Percentiles rank a stretch among this genome's conserved stretches.
phyloP scores from a whole-genome alignment of 37 sponge, comb jelly and placozoan species.

The Halichondria panicea region DNA sequence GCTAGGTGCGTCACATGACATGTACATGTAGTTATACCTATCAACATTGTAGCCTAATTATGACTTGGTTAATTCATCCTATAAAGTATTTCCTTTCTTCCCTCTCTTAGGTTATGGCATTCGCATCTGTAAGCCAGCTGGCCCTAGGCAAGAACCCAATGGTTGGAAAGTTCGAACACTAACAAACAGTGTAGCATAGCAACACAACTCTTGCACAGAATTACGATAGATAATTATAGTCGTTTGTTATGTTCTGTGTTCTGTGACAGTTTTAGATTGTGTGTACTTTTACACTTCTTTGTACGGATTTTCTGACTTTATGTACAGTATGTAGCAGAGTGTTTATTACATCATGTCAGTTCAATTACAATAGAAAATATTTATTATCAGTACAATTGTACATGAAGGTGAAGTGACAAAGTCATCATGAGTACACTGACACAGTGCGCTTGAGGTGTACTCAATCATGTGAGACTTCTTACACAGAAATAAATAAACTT shows the following conservation, averaged over 20 bases:
- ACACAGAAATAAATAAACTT: too few relatives aligned
- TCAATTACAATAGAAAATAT: too few relatives aligned
- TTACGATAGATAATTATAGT: not conserved
- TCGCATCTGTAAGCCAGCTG: constrained; percentile 42
- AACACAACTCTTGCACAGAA: not conserved
- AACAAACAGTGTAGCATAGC: not conserved
- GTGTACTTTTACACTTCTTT: not conserved
- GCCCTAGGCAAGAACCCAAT: constrained; percentile 55
- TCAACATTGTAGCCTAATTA: not conserved
- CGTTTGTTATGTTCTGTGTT: not conserved
- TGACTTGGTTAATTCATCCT: constrained; percentile 1
- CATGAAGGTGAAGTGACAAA: too few relatives aligned
- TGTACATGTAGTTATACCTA: not conserved
- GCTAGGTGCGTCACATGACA: not conserved
- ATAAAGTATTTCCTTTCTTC: not conserved
- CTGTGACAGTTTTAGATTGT: not conserved
- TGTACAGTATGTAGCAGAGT: too few relatives aligned
- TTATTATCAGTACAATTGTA: too few relatives aligned
- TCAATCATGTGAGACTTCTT: too few relatives aligned
- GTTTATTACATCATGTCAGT: too few relatives aligned
- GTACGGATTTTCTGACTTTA: not conserved
- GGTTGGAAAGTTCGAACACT: constrained; percentile 36
- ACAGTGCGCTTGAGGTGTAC: too few relatives aligned
- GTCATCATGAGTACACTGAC: too few relatives aligned
- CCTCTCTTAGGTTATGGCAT: constrained; percentile 46